phyloP scores from a whole-genome alignment of 2,113 vertebrate genomes.

The Zonotrichia leucophrys region DNA sequence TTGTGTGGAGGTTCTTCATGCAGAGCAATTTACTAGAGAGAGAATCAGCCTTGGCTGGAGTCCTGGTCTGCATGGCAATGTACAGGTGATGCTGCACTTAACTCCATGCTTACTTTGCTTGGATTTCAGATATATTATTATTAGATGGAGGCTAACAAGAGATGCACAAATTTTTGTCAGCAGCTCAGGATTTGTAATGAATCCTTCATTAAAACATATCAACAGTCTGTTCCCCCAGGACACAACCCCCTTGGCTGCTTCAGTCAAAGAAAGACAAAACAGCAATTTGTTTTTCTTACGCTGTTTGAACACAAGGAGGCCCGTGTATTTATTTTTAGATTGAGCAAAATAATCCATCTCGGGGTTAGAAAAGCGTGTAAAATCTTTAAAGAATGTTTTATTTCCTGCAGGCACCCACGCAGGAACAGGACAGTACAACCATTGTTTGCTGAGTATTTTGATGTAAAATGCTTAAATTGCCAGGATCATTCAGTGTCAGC shows the following conservation, averaged over 20 bases:
- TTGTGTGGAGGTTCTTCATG: background rate
- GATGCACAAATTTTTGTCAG: background rate
- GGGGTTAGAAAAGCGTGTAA: slow-evolving; percentile 42
- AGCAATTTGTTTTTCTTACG: background rate
- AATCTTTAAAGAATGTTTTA: slow-evolving; percentile 42
- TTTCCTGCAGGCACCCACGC: background rate
- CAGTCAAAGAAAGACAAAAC: background rate
- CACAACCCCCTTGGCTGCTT: background rate
- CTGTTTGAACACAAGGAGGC: background rate
- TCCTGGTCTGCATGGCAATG: background rate
- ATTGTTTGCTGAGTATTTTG: slow-evolving; percentile 35
- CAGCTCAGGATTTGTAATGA: background rate
- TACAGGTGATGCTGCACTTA: background rate
- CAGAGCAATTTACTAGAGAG: background rate
- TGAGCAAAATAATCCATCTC: slow-evolving; percentile 45
- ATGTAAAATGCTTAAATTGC: slow-evolving; percentile 29
- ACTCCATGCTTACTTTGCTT: background rate
- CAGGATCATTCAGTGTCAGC: slow-evolving; percentile 10
- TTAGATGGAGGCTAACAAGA: background rate
- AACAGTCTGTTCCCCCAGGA: background rate
- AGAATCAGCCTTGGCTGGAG: background rate
- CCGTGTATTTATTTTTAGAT: slow-evolving; percentile 16
- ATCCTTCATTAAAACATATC: background rate
- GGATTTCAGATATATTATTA: background rate
- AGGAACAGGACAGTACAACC: background rate